A percentile compares a stretch with the other conserved stretches of the same genome.
Conservation (phyloP, 2,113 vertebrate species). For the Cervus canadensis region DNA sequence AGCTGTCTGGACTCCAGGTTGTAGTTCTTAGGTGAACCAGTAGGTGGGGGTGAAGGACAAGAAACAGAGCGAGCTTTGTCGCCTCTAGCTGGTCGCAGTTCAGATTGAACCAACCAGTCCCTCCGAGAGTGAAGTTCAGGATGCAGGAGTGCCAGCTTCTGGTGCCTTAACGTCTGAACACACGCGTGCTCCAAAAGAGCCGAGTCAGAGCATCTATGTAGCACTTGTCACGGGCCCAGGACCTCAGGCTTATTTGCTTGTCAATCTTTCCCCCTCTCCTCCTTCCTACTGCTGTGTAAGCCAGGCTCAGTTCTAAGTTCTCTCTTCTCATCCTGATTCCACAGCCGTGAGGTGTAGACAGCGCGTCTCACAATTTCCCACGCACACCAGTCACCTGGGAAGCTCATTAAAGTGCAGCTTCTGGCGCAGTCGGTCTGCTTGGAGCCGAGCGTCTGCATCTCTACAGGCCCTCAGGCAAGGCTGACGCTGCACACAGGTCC, state of each 20-base stretch:
- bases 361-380: not conserved
- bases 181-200: not conserved
- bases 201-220: not conserved
- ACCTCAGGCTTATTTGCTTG: not conserved
- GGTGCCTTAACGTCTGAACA: not conserved
- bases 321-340: not conserved
- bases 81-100: rapidly evolving
- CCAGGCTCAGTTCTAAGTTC: not conserved
- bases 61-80: not conserved
- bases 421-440: not conserved
- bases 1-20: not conserved
- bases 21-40: not conserved
- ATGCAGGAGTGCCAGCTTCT: not conserved
- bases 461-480: not conserved
- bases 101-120: rapidly evolving
- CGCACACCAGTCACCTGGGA: not conserved
- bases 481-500: not conserved
- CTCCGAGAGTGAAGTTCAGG: too few species aligned
- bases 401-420: not conserved
- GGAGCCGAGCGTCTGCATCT: not conserved
- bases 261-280: not conserved
- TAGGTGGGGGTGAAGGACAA: slow-evolving; percentile 51
- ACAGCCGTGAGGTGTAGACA: too few species aligned
- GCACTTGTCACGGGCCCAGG: not conserved
- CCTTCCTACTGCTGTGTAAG: too few species aligned